Percentiles rank a stretch among this genome's conserved stretches.
Conservation (phyloP, 2,888 invertebrate species). For the Mythimna loreyi region DNA sequence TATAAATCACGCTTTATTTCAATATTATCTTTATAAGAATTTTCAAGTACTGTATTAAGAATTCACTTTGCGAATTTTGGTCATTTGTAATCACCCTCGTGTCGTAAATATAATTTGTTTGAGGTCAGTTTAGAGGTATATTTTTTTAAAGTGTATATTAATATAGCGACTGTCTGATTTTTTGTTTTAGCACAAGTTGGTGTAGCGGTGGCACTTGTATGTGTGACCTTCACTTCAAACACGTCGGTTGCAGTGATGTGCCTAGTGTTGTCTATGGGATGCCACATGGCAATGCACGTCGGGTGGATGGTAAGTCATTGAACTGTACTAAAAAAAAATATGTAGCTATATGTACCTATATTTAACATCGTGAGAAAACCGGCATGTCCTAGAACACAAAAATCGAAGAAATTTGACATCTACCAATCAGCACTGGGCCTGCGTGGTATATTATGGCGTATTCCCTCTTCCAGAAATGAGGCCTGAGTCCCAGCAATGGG, state of each 20-base stretch:
- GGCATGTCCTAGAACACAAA: too few species aligned
- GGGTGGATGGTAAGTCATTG: slow-evolving; percentile 86
- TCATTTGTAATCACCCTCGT: not conserved
- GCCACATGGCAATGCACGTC: slow-evolving; percentile 90
- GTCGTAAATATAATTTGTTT: not conserved
- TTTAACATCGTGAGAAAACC: too few species aligned
- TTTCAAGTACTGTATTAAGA: not conserved
- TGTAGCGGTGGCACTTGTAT: slow-evolving; percentile 66
- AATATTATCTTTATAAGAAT: too few species aligned
- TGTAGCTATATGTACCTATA: not conserved
- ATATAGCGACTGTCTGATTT: too few species aligned
- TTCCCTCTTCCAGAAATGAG: too few species aligned
- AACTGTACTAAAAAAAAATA: not conserved
- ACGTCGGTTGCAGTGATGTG: slow-evolving; percentile 84
- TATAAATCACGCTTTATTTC: too few species aligned
- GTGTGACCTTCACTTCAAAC: slow-evolving; percentile 83
- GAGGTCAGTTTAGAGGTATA: too few species aligned
- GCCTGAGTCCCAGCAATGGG: too few species aligned
- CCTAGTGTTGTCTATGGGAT: slow-evolving; percentile 89
- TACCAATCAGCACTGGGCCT: too few species aligned
- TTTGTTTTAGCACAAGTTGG: slow-evolving; percentile 72
- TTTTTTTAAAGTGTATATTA: too few species aligned
- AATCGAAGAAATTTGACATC: too few species aligned
- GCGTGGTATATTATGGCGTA: too few species aligned
- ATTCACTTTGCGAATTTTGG: not conserved